Evolutionary conservation across 2,797 vertebrate genomes (phyloP).

Genomic region (Clamator glandarius): DNA sequence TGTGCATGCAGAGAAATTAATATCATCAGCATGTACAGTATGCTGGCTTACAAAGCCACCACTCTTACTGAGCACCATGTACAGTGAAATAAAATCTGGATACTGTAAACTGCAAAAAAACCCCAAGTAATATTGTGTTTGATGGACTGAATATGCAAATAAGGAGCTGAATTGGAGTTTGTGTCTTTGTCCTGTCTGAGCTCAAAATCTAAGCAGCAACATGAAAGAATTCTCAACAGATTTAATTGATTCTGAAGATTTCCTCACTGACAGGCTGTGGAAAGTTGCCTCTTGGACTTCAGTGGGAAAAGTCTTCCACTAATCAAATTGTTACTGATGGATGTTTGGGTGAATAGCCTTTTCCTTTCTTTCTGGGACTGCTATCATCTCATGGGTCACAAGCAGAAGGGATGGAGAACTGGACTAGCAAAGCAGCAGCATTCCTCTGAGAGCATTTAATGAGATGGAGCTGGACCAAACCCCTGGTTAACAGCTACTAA

Average conservation of each 20-base stretch:
- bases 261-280: neutral
- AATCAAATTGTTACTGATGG: constrained; percentile 6
- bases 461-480: constrained; percentile 27
- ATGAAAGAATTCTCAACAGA: neutral
- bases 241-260: constrained; percentile 11
- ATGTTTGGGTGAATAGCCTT: constrained; percentile 35
- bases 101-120: neutral
- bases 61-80: neutral
- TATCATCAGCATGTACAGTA: neutral
- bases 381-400: neutral
- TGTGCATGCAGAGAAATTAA: neutral
- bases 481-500: neutral
- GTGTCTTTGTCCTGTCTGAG: neutral
- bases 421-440: neutral
- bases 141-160: neutral
- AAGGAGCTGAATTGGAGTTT: neutral
- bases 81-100: neutral
- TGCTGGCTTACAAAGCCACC: neutral
- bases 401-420: neutral
- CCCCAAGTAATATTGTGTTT: neutral
- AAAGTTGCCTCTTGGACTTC: neutral
- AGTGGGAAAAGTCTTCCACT: constrained; percentile 26
- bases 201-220: constrained; percentile 5
- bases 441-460: constrained; percentile 16
- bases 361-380: constrained; percentile 6